These are phyloP conservation scores for Pangasianodon hypophthalmus DNA, from an alignment of 2,113 vertebrate genomes.

Conservation along the genomic window DNA sequence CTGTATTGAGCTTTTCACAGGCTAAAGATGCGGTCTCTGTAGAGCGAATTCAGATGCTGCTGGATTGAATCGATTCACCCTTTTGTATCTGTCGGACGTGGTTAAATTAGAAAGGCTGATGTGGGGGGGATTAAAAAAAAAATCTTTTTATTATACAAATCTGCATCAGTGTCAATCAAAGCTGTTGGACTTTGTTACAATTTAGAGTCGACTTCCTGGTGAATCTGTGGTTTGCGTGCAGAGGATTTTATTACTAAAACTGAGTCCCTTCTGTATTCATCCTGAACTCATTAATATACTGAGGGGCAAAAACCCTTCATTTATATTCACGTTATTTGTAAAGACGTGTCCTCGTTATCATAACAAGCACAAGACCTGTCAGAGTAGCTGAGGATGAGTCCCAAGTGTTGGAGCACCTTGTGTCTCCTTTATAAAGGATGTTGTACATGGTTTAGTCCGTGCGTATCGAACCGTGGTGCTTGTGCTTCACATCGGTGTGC, in stretches of 20 bases:
- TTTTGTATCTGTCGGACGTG: conserved; percentile 23
- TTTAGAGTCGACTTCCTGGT: not conserved
- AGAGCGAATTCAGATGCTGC: conserved; percentile 26
- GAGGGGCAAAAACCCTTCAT: not conserved
- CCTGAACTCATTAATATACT: not conserved
- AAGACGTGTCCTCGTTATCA: not conserved
- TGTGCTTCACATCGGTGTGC: not conserved
- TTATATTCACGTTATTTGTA: not conserved
- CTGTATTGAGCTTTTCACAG: conserved; percentile 18
- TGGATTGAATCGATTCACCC: conserved; percentile 36
- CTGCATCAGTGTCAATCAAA: not conserved
- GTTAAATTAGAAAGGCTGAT: conserved; percentile 9
- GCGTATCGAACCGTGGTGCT: not conserved
- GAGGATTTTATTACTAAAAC: not conserved
- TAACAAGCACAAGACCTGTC: not conserved
- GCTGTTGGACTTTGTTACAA: not conserved
- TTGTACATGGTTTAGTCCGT: not conserved
- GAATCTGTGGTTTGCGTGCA: not conserved
- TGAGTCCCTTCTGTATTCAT: not conserved
- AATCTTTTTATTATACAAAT: not conserved
- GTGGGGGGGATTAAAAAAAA: not conserved
- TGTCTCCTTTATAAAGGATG: not conserved
- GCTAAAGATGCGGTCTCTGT: conserved; percentile 24
- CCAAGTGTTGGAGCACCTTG: not conserved
- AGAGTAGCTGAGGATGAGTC: not conserved